phyloP scores from a whole-genome alignment of 2,113 vertebrate genomes.

The Carassius gibelio region DNA sequence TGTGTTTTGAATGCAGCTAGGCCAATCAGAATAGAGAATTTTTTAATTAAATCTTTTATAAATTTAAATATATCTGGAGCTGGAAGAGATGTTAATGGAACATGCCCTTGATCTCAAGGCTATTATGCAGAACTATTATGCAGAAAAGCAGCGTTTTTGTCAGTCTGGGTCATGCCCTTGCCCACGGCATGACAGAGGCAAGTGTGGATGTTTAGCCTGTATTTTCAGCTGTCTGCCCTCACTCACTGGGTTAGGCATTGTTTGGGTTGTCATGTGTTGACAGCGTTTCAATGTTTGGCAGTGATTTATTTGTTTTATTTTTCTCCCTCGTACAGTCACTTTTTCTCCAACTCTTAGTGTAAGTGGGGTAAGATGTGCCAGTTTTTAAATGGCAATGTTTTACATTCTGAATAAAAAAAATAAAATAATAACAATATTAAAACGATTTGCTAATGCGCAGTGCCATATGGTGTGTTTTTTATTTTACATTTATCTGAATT shows the following conservation, averaged over 20 bases:
- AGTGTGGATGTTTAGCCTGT: constrained; percentile 3
- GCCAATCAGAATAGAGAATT: neutral
- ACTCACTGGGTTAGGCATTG: neutral
- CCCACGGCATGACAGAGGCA: constrained; percentile 9
- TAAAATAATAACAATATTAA: neutral
- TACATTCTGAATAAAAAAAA: neutral
- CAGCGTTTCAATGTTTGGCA: neutral
- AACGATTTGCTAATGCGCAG: neutral
- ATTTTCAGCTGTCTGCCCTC: constrained; percentile 3
- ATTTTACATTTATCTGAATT: too few species aligned
- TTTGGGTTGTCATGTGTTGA: neutral
- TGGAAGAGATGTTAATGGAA: neutral
- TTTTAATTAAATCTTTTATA: neutral
- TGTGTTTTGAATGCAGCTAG: neutral
- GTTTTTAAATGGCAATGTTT: neutral
- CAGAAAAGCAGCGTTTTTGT: neutral
- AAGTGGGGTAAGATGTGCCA: neutral
- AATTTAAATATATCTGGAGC: neutral
- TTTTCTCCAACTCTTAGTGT: too few species aligned
- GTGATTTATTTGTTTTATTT: neutral
- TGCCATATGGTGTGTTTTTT: too few species aligned
- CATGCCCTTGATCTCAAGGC: neutral
- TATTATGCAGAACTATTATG: constrained; percentile 16
- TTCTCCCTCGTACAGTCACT: neutral
- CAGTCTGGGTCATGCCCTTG: constrained; percentile 17